Conservation (phyloP, 1,140 invertebrate genomes). For the Cyclina sinensis region DNA sequence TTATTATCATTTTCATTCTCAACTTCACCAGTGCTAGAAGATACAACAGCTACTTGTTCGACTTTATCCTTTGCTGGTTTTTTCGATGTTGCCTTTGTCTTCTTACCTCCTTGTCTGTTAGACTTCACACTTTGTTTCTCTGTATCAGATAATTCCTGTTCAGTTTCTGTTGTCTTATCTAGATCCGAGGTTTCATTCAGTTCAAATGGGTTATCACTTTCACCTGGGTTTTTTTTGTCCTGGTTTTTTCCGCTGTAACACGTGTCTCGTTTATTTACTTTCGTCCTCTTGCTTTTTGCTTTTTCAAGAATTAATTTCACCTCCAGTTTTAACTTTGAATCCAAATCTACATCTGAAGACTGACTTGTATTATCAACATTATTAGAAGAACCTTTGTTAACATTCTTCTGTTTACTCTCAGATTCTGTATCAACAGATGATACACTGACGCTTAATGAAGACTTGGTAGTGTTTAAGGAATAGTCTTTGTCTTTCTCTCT, state of each 20-base stretch:
- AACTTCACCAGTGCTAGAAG: conserved; percentile 52
- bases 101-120: not conserved
- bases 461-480: conserved; percentile 35
- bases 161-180: conserved; percentile 6
- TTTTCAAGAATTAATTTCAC: conserved; percentile 8
- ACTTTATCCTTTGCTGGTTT: not conserved
- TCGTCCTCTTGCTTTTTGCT: conserved; percentile 7
- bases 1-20: not conserved
- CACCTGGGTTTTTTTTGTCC: not conserved
- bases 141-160: not conserved
- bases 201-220: conserved; percentile 15
- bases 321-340: conserved; percentile 4
- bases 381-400: not conserved
- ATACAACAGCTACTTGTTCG: conserved; percentile 37
- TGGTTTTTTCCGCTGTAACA: not conserved
- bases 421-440: not conserved
- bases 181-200: not conserved
- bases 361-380: not conserved
- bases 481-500: conserved; percentile 50
- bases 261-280: not conserved
- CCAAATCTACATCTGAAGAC: conserved; percentile 4
- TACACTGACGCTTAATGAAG: not conserved
- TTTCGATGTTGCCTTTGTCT: not conserved
- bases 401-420: not conserved
- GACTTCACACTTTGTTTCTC: not conserved